phyloP scores from a whole-genome alignment of 2,888 invertebrate species.

The Myathropa florea region DNA sequence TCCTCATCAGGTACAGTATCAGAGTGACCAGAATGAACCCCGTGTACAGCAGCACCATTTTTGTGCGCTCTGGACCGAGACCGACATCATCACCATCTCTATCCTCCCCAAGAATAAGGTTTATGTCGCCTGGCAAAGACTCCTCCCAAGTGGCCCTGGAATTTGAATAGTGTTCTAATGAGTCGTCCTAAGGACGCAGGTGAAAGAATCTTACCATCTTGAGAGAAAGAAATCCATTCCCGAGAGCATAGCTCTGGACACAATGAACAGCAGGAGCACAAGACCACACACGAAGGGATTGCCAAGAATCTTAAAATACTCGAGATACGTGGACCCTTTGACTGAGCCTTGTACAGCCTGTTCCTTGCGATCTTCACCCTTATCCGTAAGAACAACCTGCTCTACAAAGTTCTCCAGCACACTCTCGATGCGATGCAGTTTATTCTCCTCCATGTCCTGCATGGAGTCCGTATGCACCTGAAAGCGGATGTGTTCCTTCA shows the following conservation, averaged over 20 bases:
- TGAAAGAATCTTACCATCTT: slow-evolving; percentile 83
- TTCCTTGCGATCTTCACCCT: slow-evolving; percentile 82
- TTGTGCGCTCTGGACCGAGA: slow-evolving; percentile 68
- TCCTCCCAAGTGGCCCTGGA: slow-evolving; percentile 80
- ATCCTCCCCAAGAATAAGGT: neutral
- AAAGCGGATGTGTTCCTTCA: slow-evolving; percentile 78
- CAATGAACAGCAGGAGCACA: slow-evolving; percentile 81
- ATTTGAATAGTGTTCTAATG: neutral
- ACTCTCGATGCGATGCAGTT: slow-evolving; percentile 30
- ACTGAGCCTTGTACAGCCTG: slow-evolving; percentile 84
- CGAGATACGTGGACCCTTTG: slow-evolving; percentile 83
- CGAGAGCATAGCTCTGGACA: slow-evolving; percentile 85
- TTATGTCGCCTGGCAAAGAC: slow-evolving; percentile 67
- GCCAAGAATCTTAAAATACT: slow-evolving; percentile 83
- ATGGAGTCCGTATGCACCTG: neutral
- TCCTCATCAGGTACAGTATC: slow-evolving; percentile 82
- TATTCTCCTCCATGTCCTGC: slow-evolving; percentile 23
- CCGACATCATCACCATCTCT: neutral
- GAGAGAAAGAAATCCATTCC: slow-evolving; percentile 88
- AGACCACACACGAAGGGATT: slow-evolving; percentile 79
- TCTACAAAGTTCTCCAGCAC: neutral
- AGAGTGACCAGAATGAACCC: slow-evolving; percentile 75
- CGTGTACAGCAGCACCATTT: slow-evolving; percentile 76
- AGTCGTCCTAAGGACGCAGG: neutral
- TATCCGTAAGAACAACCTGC: slow-evolving; percentile 61